Evolutionary conservation across 2,797 vertebrate species (phyloP).

Genomic region (Crocidura indochinensis): DNA sequence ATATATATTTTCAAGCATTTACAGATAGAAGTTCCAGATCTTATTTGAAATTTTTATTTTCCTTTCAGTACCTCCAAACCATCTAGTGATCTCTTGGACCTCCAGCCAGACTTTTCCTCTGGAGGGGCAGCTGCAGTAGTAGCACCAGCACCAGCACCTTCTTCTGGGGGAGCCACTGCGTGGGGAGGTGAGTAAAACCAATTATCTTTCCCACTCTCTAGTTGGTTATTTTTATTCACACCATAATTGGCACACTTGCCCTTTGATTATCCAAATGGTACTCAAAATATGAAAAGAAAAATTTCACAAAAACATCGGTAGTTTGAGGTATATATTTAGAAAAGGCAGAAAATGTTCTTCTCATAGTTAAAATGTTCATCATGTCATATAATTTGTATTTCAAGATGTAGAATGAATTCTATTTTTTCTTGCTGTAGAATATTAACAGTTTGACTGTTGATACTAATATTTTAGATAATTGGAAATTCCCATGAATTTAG

Average conservation of each 20-base stretch:
- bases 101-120: conserved; percentile 95
- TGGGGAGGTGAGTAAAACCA: conserved; percentile 95
- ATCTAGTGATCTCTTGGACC: conserved; percentile 95
- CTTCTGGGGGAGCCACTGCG: conserved; percentile 91
- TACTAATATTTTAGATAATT: not conserved
- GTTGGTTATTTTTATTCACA: conserved; percentile 26
- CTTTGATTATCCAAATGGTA: not conserved
- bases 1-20: not conserved
- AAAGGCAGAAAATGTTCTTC: not conserved
- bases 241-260: conserved; percentile 4
- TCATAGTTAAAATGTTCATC: not conserved
- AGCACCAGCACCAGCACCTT: conserved; percentile 84
- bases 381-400: conserved; percentile 6
- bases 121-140: conserved; percentile 91
- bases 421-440: conserved; percentile 16
- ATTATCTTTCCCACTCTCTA: not conserved
- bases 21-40: not conserved
- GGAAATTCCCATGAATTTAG: not conserved
- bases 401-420: not conserved
- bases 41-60: conserved; percentile 10
- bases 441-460: conserved; percentile 21
- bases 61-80: conserved; percentile 93
- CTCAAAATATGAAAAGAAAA: conserved; percentile 1
- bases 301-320: not conserved
- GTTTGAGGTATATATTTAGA: not conserved